A percentile compares a stretch with the other conserved stretches of the same genome.
Conservation (phyloP, 2,888 invertebrate species). For the Macaria notata region DNA sequence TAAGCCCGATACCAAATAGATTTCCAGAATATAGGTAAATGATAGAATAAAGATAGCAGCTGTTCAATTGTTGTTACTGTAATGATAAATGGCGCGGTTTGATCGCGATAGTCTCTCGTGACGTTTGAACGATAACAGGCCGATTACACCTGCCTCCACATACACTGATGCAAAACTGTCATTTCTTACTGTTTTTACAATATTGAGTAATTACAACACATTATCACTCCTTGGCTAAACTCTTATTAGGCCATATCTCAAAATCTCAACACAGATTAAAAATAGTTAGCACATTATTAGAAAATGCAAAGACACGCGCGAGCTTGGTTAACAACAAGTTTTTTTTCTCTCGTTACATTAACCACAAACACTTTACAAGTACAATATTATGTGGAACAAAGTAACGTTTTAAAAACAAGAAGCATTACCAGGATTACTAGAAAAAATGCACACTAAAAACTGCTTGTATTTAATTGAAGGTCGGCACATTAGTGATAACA, state of each 20-base stretch:
- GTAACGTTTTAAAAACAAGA: slow-evolving; percentile 7
- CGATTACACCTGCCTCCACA: slow-evolving; percentile 50
- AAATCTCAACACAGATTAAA: too few relatives aligned
- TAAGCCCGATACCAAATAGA: slow-evolving; percentile 23
- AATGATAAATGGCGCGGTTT: slow-evolving; percentile 47
- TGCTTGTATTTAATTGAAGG: slow-evolving; percentile 25
- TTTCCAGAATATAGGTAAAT: slow-evolving; percentile 23
- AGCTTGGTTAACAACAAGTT: too few relatives aligned
- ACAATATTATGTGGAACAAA: slow-evolving; percentile 9
- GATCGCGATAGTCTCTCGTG: slow-evolving; percentile 55
- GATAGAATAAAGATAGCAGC: slow-evolving; percentile 19
- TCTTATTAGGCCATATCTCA: too few relatives aligned
- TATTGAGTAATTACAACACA: background rate
- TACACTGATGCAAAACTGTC: slow-evolving; percentile 21
- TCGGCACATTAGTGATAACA: slow-evolving; percentile 25
- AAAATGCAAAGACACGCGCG: too few relatives aligned
- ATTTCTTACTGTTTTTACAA: slow-evolving; percentile 15
- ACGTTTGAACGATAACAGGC: slow-evolving; percentile 57
- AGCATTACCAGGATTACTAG: slow-evolving; percentile 8
- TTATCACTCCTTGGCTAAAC: background rate
- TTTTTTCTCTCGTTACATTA: too few relatives aligned
- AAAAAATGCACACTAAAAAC: slow-evolving; percentile 20
- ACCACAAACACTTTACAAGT: background rate
- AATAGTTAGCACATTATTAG: too few relatives aligned
- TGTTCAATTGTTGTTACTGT: slow-evolving; percentile 27